Base-by-base conservation (phyloP, 2,797 vertebrate genomes). In the Xenopus petersii region DNA sequence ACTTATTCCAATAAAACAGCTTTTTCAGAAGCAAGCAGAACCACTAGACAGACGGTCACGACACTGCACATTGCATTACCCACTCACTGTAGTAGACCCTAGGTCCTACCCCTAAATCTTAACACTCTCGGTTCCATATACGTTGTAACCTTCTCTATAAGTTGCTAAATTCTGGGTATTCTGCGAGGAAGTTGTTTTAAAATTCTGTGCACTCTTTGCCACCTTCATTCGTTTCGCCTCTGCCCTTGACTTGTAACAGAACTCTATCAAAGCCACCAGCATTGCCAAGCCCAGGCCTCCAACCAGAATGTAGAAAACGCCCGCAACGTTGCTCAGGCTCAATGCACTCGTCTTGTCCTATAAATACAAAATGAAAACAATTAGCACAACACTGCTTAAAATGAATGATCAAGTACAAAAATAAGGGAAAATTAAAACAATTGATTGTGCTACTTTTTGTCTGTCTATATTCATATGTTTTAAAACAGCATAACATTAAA, bases 101-200 rank as follows among this genome's bases (percentile, higher is more conserved):
- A 96, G 95, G 83, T 97, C 97, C 95, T 98, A 98, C 96, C 97
- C 95, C 96, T 99, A 99, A 95, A 99, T 99, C 94, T 98, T 99
- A 95, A 99, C 94, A 95, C 97, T 97, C 91, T 98, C 97, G 92
- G 95, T 98, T 94, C 97, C 97, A 94, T 99, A 99, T 93, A 99
- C 97, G 94, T 99, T 99, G 97, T 99, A 99, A 94, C 97, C 97
- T 96, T 99, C 97, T 96, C 97, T 98, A 95, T 99, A 99, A 90
- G 97, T 99, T 93, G 97, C 97, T 96, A 99, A 96, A 95, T 99
- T 99, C 95, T 98, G 96, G 91, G 94, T 94, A 93, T 95, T 97
- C 93, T 95, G 97, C 92, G 96, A 97, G 90, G 95, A 97, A 94
- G 96, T 97, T 95, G 96, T 94, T 90, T 95, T 98, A 97, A 98